A percentile compares a stretch with the other conserved stretches of the same genome.
Conservation (phyloP, 2,888 invertebrate genomes). For the Camponotus fellah region DNA sequence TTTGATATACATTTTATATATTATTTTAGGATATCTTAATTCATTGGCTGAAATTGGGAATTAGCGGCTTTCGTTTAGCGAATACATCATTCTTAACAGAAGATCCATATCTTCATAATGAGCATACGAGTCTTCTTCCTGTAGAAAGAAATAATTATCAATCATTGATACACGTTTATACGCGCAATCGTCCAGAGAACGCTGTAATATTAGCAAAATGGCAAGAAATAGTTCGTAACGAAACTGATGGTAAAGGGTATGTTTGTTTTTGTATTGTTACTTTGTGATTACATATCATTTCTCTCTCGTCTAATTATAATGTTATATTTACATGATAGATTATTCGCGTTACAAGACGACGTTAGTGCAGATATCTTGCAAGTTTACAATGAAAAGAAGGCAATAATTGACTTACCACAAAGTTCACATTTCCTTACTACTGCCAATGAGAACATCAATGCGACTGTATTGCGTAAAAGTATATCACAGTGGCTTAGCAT, state of each 20-base stretch:
- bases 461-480: constrained; percentile 70
- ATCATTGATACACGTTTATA: constrained; percentile 89
- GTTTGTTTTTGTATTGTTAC: neutral
- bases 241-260: constrained; percentile 86
- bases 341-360: constrained; percentile 81
- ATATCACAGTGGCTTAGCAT: constrained; percentile 70
- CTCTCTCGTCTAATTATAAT: neutral
- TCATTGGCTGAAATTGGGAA: constrained; percentile 92
- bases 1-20: constrained; percentile 2
- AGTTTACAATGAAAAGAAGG: constrained; percentile 77
- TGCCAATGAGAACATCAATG: constrained; percentile 74
- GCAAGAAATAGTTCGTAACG: constrained; percentile 88
- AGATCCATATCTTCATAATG: constrained; percentile 87
- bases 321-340: constrained; percentile 64
- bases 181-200: constrained; percentile 89
- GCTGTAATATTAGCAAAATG: constrained; percentile 89
- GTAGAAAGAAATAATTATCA: constrained; percentile 87
- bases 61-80: constrained; percentile 93
- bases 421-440: constrained; percentile 78
- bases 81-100: constrained; percentile 90
- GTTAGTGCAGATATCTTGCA: constrained; percentile 77
- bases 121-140: constrained; percentile 83
- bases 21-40: constrained; percentile 88
- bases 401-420: constrained; percentile 81
- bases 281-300: neutral